A percentile compares a stretch with the other conserved stretches of the same genome.
Conservation (phyloP, 2,113 vertebrate genomes). For the Platanista minor region DNA sequence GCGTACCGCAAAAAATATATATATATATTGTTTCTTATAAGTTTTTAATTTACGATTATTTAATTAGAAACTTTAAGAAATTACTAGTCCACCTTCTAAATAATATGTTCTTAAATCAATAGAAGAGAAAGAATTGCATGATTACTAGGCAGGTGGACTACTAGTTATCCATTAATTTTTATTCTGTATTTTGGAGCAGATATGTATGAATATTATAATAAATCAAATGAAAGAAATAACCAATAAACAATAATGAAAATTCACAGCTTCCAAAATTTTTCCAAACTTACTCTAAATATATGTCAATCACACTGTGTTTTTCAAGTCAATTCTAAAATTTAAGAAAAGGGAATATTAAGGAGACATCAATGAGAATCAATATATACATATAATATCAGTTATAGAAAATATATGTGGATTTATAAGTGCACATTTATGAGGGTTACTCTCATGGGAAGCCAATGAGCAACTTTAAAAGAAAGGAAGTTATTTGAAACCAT, state of each 20-base stretch:
- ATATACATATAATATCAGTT: background rate
- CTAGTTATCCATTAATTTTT: background rate
- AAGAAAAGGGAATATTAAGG: conserved; percentile 14
- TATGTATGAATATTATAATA: background rate
- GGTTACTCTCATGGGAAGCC: background rate
- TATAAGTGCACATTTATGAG: background rate
- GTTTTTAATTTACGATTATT: conserved; percentile 37
- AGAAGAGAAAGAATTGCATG: conserved; percentile 6
- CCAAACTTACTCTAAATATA: background rate
- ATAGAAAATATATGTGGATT: background rate
- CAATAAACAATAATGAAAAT: conserved; percentile 36
- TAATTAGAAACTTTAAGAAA: conserved; percentile 39
- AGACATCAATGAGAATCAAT: background rate
- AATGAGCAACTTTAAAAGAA: background rate
- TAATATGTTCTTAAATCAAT: background rate
- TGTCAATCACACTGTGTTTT: background rate
- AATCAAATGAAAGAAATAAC: background rate
- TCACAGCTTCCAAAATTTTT: background rate
- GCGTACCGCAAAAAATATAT: too few relatives aligned
- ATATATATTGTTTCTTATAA: conserved; percentile 2
- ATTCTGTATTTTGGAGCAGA: background rate
- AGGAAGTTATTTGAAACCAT: background rate
- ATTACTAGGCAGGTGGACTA: background rate
- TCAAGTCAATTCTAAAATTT: background rate
- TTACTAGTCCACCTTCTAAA: background rate